Conservation (phyloP, 2,888 invertebrate species). For the Cyrtodaria siliqua region DNA sequence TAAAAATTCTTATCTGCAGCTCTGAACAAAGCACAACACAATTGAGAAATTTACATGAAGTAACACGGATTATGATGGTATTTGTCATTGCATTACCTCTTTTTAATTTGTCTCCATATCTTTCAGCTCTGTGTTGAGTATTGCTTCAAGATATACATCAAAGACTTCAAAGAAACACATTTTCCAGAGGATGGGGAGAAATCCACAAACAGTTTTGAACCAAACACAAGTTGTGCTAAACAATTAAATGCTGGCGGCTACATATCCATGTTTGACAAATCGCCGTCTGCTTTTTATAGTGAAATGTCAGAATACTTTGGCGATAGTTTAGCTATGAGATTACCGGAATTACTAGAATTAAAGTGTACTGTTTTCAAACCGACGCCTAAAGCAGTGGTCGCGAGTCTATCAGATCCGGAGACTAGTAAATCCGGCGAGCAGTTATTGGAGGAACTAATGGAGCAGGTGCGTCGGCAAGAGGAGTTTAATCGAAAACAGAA, state of each 20-base stretch:
- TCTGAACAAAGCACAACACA: no score
- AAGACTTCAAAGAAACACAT: conserved; percentile 64
- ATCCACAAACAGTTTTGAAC: background rate
- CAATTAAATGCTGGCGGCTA: conserved; percentile 28
- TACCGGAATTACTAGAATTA: conserved; percentile 75
- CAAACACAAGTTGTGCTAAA: background rate
- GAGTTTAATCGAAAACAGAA: conserved; percentile 69
- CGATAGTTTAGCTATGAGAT: conserved; percentile 79
- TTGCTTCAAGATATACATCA: conserved; percentile 68
- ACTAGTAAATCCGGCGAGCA: conserved; percentile 81
- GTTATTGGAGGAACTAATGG: conserved; percentile 80
- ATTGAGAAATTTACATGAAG: no score
- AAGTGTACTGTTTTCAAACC: conserved; percentile 70
- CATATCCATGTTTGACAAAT: conserved; percentile 59
- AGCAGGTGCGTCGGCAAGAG: conserved; percentile 75
- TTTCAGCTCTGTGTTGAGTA: conserved; percentile 77
- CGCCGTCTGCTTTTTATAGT: conserved; percentile 70
- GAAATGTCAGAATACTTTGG: conserved; percentile 84
- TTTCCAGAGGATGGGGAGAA: conserved; percentile 16
- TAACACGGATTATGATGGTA: no score
- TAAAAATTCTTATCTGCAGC: no score
- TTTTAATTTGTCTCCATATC: no score
- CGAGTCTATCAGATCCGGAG: conserved; percentile 76
- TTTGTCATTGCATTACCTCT: no score
- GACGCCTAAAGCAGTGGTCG: conserved; percentile 61